These are phyloP conservation scores for Corythaixoides concolor DNA, from an alignment of 2,113 vertebrate genomes.

Conservation along the genomic window DNA sequence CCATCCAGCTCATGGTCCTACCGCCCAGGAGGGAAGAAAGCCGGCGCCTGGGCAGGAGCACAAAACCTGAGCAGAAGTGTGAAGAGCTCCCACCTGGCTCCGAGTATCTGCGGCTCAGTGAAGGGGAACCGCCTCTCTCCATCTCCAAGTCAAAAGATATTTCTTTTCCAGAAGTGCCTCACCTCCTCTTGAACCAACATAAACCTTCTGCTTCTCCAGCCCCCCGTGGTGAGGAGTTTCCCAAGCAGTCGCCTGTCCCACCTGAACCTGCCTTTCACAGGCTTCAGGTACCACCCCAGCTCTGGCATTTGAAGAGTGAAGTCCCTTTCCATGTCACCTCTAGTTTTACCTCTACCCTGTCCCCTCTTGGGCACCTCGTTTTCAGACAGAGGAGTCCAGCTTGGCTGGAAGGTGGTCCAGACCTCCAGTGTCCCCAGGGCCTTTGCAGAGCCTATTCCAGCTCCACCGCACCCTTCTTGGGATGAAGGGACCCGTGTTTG, in stretches of 20 bases:
- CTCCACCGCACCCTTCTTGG: rapidly evolving
- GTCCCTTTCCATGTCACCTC: neutral
- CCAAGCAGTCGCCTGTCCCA: neutral
- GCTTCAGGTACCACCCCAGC: neutral
- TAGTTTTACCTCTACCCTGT: neutral
- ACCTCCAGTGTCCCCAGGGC: neutral
- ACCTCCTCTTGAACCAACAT: neutral
- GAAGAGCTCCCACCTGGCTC: neutral
- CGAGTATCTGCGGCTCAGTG: neutral
- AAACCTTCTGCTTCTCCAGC: neutral
- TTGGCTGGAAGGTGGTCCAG: neutral
- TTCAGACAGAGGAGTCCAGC: neutral
- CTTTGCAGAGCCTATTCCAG: neutral
- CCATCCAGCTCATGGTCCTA: neutral
- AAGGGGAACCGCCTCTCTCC: neutral
- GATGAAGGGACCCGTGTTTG: neutral
- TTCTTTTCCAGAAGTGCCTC: neutral
- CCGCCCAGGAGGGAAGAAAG: neutral
- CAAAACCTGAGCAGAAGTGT: neutral
- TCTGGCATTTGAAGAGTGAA: neutral
- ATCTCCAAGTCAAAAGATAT: neutral
- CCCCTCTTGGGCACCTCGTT: neutral
- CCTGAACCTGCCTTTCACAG: neutral
- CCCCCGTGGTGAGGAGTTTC: neutral
- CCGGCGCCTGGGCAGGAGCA: neutral